Base-by-base conservation (phyloP, 2,888 invertebrate species). In the Caenorhabditis sulstoni region DNA sequence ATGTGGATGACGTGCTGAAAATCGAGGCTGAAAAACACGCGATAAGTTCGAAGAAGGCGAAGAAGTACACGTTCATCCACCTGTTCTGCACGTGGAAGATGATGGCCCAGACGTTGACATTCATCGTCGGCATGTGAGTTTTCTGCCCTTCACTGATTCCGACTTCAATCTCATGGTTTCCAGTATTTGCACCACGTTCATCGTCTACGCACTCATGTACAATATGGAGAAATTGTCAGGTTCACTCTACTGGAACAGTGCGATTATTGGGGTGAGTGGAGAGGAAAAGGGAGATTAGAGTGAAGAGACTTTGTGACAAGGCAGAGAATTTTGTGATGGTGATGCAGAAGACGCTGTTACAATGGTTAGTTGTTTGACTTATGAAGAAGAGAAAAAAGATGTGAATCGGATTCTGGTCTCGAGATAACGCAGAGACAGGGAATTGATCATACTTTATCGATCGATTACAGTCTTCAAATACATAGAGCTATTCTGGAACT, bases 71-170 rank as follows among this genome's bases (percentile, higher is more conserved):
- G 3, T 81, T 77, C 47, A 62, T 74, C 45, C 81, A 81, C 41
- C 14, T 81, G 57, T 75, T 81, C 58, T 81, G 81, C 44, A 81
- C 81, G 4, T 81, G 81, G 81, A 77, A 75, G 50, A 77, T 81
- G 81, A 68, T 81, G 37, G 67, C 74, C 0, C 75, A 68, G 55
- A 67, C 81, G 0, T 4, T 70, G n/a, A 81, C 81, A 16, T 79
- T 81, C 37, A 68, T 74, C 29, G 37, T 74, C 39, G 81, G 81
- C 75, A 81, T 79, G 81, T 81, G 11, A 62, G 78, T 66, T 52
- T 44, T 61, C 47, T 14, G 23, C 1, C 22, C 57, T 18, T 47
- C 23, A 4, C 22, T 41, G n/a, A 35, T 22, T 11, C 3, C 35
- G 11, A 16, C 29, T 35, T 22, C 11, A 4, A 22, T 12, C 4